Base-by-base conservation (phyloP, 2,113 vertebrate genomes). In the Poicephalus gulielmi region DNA sequence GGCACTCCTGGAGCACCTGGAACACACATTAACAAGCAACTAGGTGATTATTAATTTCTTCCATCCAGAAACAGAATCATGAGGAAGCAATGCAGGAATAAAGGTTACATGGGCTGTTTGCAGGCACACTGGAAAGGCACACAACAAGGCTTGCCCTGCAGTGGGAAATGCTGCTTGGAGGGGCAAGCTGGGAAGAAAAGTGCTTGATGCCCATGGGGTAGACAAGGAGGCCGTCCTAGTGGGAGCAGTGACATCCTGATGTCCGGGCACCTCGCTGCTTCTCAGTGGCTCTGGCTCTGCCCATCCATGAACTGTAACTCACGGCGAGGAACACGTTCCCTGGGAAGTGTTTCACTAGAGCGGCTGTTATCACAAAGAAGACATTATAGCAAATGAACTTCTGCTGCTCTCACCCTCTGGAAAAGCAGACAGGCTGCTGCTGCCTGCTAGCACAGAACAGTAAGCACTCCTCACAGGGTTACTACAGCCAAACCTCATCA, bases 1-100 rank as follows among this genome's bases (percentile, higher is more conserved):
- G 0, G 7, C 14, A 30, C 30, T 71, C 31, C 55, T 64, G 41
- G 44, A 39, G 12, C 16, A 63, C 20, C n/a, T 43, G 18, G 22
- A 46, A 15, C 50, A 85, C 46, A 63, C 14, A 11, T 31, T 55
- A 80, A 33, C 0, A 4, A 60, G 16, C 2, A 2, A 67, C 41
- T 79, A 90, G 85, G 94, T 93, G 86, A 96, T 94, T 70, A 96
- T 96, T 97, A 97, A 97, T 90, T 55, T 93, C 64, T 93, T 90
- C 71, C 85, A 81, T 23, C 93, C 53, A 89, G 87, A 88, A 71
- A 74, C 17, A 87, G 81, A 86, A 75, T 87, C 86, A 95, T 10
- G 1, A 83, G 84, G 80, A 75, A 70, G 33, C n/a, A 37, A 69
- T 6, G n/a, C 25, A 30, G 37, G 71, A 30, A 39, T 55, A 79